Evolutionary conservation across 2,113 vertebrate genomes (phyloP).

Genomic region (Hystrix cristata): DNA sequence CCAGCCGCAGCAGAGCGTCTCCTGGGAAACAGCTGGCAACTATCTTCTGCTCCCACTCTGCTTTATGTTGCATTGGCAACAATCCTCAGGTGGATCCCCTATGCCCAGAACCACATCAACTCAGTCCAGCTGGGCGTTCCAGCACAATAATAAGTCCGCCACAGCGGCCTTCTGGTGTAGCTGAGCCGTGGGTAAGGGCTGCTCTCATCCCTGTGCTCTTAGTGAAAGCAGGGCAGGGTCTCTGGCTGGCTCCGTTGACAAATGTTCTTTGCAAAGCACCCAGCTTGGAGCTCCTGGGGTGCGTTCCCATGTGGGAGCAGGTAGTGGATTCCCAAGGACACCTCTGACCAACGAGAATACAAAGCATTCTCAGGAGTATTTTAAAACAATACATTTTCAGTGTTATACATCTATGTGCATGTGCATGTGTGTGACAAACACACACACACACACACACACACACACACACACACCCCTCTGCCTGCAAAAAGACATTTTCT

Average conservation of each 20-base stretch:
- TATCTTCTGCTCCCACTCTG: too few relatives aligned
- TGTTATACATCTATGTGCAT: background rate
- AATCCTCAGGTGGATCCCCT: too few relatives aligned
- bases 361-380: background rate
- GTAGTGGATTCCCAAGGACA: background rate
- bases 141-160: too few relatives aligned
- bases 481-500: constrained; percentile 49
- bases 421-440: background rate
- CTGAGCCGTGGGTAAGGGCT: background rate
- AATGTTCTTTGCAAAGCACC: background rate
- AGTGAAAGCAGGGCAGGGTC: background rate
- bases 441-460: background rate
- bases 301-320: background rate
- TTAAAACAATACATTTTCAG: background rate
- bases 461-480: background rate
- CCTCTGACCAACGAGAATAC: background rate
- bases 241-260: background rate
- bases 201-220: background rate
- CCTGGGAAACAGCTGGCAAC: too few relatives aligned
- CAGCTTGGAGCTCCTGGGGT: background rate
- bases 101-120: too few relatives aligned
- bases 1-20: too few relatives aligned
- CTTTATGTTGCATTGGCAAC: too few relatives aligned
- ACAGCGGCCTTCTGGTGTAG: background rate
- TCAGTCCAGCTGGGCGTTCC: too few relatives aligned